Evolutionary conservation across 2,113 vertebrate species (phyloP).

Genomic region (Calyptomena viridis): DNA sequence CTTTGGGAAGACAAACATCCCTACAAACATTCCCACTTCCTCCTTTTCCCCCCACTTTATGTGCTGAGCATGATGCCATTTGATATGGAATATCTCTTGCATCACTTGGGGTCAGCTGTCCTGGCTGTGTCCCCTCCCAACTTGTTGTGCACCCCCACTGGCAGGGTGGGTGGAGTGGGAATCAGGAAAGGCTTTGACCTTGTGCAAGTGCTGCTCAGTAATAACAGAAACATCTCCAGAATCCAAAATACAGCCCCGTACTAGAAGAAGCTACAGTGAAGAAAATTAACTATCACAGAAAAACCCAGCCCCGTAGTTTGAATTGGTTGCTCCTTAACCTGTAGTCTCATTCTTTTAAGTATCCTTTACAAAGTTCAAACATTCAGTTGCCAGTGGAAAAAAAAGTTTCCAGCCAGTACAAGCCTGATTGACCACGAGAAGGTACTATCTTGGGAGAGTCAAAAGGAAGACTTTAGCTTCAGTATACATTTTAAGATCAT

Average conservation of each 20-base stretch:
- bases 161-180: background rate
- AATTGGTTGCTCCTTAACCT: background rate
- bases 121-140: background rate
- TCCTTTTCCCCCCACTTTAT: background rate
- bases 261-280: background rate
- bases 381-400: background rate
- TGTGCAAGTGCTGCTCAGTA: background rate
- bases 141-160: background rate
- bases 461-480: background rate
- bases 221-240: background rate
- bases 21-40: background rate
- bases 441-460: background rate
- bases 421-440: background rate
- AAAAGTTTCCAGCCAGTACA: background rate
- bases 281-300: background rate
- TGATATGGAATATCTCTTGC: no score
- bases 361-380: background rate
- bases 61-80: background rate
- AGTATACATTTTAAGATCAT: background rate
- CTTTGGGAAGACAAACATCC: background rate
- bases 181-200: background rate
- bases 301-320: background rate
- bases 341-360: background rate
- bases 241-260: background rate
- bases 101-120: background rate